Conservation (phyloP, 2,113 vertebrate genomes). For the Pteropus alecto region DNA sequence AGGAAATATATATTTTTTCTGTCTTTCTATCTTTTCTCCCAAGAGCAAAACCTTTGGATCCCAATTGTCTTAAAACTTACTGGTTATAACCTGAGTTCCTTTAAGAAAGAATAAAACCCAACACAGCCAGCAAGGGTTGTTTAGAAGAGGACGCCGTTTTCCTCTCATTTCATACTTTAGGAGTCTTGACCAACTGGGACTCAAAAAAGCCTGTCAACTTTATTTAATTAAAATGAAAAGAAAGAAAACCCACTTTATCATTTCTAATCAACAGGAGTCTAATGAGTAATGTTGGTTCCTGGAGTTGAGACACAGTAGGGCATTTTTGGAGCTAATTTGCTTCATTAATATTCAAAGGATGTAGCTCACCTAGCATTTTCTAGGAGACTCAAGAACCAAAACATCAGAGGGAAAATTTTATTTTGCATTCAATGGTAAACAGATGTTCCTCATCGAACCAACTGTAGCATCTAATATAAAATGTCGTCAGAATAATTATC, state of each 20-base stretch:
- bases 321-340: slow-evolving; percentile 79
- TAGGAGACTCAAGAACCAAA: slow-evolving; percentile 39
- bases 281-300: slow-evolving; percentile 81
- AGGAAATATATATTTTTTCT: not conserved
- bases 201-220: slow-evolving; percentile 67
- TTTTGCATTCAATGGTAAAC: slow-evolving; percentile 57
- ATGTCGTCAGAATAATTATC: slow-evolving; percentile 32
- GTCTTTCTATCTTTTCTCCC: not conserved
- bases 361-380: slow-evolving; percentile 73
- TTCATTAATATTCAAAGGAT: slow-evolving; percentile 81
- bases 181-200: not conserved
- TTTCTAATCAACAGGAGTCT: slow-evolving; percentile 82
- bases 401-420: slow-evolving; percentile 53
- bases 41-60: not conserved
- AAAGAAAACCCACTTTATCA: slow-evolving; percentile 80
- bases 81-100: not conserved
- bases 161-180: not conserved
- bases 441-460: slow-evolving; percentile 47
- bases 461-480: slow-evolving; percentile 60
- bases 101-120: not conserved
- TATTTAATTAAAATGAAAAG: slow-evolving; percentile 80
- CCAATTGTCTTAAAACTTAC: not conserved
- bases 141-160: not conserved
- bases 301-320: slow-evolving; percentile 77
- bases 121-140: not conserved